These are phyloP conservation scores for Smithornis capensis DNA, from an alignment of 2,113 vertebrate genomes.

Conservation along the genomic window DNA sequence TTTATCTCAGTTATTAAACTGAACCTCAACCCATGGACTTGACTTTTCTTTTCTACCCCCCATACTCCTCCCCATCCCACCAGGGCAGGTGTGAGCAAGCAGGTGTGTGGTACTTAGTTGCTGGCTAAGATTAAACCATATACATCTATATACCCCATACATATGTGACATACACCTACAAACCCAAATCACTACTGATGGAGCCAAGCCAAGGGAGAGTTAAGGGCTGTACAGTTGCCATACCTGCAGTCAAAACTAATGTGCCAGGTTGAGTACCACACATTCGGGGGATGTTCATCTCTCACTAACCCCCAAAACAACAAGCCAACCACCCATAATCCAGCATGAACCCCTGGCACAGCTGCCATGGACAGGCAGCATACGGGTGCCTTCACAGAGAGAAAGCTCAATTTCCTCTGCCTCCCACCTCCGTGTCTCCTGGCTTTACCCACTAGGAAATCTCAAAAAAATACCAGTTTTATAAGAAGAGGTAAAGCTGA, in stretches of 20 bases:
- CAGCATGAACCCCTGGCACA: rapidly evolving
- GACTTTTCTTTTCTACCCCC: not conserved
- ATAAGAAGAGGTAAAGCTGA: not conserved
- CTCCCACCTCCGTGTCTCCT: not conserved
- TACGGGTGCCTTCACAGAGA: not conserved
- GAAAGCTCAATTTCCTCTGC: not conserved
- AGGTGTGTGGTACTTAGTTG: not conserved
- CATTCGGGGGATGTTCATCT: not conserved
- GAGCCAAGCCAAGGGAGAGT: not conserved
- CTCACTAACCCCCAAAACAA: not conserved
- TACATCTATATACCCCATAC: not conserved
- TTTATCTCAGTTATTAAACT: not conserved
- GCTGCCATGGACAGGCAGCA: not conserved
- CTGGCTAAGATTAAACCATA: not conserved
- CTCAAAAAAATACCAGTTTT: not conserved
- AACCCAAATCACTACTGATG: not conserved
- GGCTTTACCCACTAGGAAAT: not conserved
- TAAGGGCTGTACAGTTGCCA: not conserved
- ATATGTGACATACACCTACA: not conserved
- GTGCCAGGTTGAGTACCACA: not conserved
- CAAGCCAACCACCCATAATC: not conserved
- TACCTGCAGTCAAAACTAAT: not conserved
- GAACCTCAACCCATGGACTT: not conserved
- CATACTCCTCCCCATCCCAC: not conserved
- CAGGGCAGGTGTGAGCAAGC: not conserved